Evolutionary conservation across 1,140 invertebrate species (phyloP).

Genomic region (Maconellicoccus hirsutus): DNA sequence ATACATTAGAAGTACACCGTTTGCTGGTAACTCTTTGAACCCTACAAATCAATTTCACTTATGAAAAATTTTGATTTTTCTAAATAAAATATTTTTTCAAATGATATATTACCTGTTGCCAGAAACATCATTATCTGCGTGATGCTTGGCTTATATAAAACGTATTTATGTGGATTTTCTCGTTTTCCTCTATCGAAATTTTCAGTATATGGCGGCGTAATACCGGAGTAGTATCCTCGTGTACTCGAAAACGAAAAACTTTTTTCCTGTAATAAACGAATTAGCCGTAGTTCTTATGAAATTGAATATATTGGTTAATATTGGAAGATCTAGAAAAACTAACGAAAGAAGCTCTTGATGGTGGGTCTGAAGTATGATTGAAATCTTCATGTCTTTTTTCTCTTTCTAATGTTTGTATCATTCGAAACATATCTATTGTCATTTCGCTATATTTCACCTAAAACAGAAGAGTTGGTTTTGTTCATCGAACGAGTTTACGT

Average conservation of each 20-base stretch:
- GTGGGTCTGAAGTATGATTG: constrained; percentile 72
- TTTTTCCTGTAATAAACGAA: constrained; percentile 33
- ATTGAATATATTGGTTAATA: neutral
- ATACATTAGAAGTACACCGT: constrained; percentile 82
- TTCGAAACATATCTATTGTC: constrained; percentile 96
- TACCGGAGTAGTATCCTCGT: constrained; percentile 33
- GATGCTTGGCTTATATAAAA: constrained; percentile 89
- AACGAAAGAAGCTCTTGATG: constrained; percentile 54
- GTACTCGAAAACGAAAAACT: constrained; percentile 34
- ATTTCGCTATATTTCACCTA: constrained; percentile 93
- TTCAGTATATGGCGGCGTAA: constrained; percentile 45
- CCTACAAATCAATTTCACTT: constrained; percentile 31
- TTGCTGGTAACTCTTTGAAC: constrained; percentile 84
- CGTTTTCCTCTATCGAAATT: constrained; percentile 51
- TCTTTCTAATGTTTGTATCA: constrained; percentile 87
- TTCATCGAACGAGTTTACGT: neutral
- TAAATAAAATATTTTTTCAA: no score
- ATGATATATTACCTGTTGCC: constrained; percentile 51
- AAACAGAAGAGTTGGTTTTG: constrained; percentile 24
- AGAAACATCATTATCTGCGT: constrained; percentile 88
- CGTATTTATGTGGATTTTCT: constrained; percentile 94
- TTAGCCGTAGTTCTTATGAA: neutral
- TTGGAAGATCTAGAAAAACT: constrained; percentile 25
- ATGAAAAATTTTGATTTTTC: no score
- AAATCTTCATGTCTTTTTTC: constrained; percentile 70